These are phyloP conservation scores for Synanthedon andrenaeformis DNA, from an alignment of 2,888 invertebrate genomes.

Conservation along the genomic window DNA sequence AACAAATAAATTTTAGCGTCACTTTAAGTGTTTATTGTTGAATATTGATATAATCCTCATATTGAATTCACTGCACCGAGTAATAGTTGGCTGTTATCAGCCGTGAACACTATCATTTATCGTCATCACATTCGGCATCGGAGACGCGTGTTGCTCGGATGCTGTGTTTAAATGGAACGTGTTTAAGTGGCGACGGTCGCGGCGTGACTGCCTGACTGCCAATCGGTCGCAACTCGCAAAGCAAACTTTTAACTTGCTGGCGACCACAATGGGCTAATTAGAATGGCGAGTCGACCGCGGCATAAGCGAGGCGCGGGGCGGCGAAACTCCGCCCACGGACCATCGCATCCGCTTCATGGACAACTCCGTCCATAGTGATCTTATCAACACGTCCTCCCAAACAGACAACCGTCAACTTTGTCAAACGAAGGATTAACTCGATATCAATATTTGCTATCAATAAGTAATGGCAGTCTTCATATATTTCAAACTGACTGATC, in stretches of 20 bases:
- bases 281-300: slow-evolving; percentile 57
- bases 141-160: slow-evolving; percentile 33
- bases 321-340: slow-evolving; percentile 58
- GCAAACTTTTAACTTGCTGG: slow-evolving; percentile 48
- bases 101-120: slow-evolving; percentile 52
- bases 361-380: slow-evolving; percentile 37
- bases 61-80: slow-evolving; percentile 26
- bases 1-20: slow-evolving; percentile 38
- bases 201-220: slow-evolving; percentile 49
- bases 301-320: slow-evolving; percentile 37
- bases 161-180: slow-evolving; percentile 26
- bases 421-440: slow-evolving; percentile 4
- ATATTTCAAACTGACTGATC: no score
- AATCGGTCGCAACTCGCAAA: slow-evolving; percentile 18
- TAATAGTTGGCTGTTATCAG: slow-evolving; percentile 38
- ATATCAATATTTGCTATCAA: no score
- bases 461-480: no score
- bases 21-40: slow-evolving; percentile 23
- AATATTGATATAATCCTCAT: slow-evolving; percentile 32
- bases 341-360: slow-evolving; percentile 62
- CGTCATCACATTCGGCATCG: slow-evolving; percentile 41
- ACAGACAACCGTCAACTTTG: slow-evolving; percentile 9
- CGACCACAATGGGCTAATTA: slow-evolving; percentile 68
- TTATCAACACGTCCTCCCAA: slow-evolving; percentile 29
- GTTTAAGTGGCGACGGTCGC: slow-evolving; percentile 34